These are phyloP conservation scores for Cheilinus undulatus DNA, from an alignment of 2,113 vertebrate genomes.

Conservation along the genomic window DNA sequence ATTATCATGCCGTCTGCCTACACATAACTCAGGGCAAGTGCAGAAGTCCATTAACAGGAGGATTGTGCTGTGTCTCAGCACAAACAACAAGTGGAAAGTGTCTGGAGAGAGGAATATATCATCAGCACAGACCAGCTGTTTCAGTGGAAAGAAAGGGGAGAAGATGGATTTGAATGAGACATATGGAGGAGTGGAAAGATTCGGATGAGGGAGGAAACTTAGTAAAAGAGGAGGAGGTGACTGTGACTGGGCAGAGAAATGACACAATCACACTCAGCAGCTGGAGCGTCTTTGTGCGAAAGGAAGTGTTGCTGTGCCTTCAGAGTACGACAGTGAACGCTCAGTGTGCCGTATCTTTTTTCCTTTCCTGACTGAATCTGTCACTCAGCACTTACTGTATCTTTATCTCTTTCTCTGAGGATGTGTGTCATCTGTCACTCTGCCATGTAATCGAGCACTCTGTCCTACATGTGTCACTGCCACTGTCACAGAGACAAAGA, in stretches of 20 bases:
- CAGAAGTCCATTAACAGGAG: slow-evolving; percentile 28
- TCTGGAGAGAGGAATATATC: slow-evolving; percentile 2
- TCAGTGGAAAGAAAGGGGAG: slow-evolving; percentile 1
- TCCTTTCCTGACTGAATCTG: slow-evolving; percentile 39
- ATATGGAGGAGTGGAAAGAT: neutral
- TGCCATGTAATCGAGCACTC: slow-evolving; percentile 38
- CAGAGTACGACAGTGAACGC: slow-evolving; percentile 10
- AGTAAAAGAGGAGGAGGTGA: slow-evolving; percentile 5
- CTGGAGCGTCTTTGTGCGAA: slow-evolving; percentile 12
- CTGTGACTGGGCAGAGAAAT: slow-evolving; percentile 1
- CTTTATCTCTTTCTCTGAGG: slow-evolving; percentile 35
- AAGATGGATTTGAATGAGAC: slow-evolving; percentile 2
- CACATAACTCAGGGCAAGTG: slow-evolving; percentile 33
- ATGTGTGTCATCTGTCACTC: slow-evolving; percentile 29
- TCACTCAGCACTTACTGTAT: slow-evolving; percentile 9
- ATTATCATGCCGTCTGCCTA: slow-evolving; percentile 45
- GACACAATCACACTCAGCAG: slow-evolving; percentile 38
- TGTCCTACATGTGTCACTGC: slow-evolving; percentile 36
- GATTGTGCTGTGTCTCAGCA: slow-evolving; percentile 15
- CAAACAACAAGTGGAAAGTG: neutral
- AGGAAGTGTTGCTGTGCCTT: slow-evolving; percentile 49
- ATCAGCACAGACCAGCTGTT: slow-evolving; percentile 17
- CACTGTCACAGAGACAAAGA: slow-evolving; percentile 20
- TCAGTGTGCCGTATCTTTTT: neutral
- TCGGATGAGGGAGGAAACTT: neutral